phyloP scores from a whole-genome alignment of 1,140 invertebrate genomes.

The Acyrthosiphon pisum region DNA sequence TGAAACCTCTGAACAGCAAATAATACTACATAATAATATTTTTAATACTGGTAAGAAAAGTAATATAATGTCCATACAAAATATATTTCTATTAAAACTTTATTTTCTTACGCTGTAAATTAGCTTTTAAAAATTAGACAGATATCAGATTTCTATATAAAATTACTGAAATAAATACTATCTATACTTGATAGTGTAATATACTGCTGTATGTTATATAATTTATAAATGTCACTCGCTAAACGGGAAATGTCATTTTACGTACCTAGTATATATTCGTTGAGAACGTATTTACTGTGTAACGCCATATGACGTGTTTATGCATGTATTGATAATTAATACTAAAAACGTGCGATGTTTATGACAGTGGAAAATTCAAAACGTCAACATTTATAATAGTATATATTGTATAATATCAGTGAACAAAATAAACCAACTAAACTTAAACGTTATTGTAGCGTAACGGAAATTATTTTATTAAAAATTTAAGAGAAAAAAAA shows the following conservation, averaged over 20 bases:
- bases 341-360: neutral
- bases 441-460: neutral
- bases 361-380: neutral
- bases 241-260: neutral
- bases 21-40: too few species aligned
- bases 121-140: too few species aligned
- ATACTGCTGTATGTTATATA: neutral
- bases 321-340: neutral
- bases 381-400: neutral
- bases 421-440: neutral
- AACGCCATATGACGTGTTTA: neutral
- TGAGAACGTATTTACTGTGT: neutral
- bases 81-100: too few species aligned
- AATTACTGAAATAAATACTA: neutral
- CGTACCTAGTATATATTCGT: neutral
- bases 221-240: neutral
- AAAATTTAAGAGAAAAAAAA: too few species aligned
- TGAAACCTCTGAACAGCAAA: too few species aligned
- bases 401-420: neutral
- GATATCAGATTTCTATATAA: neutral
- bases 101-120: too few species aligned
- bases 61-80: too few species aligned
- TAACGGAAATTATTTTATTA: too few species aligned
- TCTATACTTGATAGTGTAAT: neutral
- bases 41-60: too few species aligned